A percentile compares a stretch with the other conserved stretches of the same genome.
phyloP scores from a whole-genome alignment of 2,797 vertebrate species.

The Acrossocheilus wenchowensis region DNA sequence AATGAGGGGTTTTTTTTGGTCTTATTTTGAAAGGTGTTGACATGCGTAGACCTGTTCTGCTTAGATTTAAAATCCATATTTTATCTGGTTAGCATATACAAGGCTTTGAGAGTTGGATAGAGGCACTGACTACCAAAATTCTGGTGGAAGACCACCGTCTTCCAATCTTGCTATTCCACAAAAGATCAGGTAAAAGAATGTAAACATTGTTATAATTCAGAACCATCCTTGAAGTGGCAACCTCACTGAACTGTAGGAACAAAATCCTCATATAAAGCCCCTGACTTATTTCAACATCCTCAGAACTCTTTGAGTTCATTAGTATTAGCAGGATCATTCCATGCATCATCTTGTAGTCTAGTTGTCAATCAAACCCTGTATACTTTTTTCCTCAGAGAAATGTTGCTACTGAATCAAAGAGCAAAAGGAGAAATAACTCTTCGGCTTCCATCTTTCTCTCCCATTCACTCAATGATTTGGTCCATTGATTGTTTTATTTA shows the following conservation, averaged over 20 bases:
- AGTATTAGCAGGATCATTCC: conserved; percentile 16
- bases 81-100: not conserved
- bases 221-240: not conserved
- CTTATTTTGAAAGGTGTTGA: not conserved
- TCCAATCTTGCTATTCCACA: not conserved
- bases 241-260: not conserved
- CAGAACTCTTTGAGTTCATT: not conserved
- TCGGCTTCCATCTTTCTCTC: not conserved
- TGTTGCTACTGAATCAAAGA: conserved; percentile 22
- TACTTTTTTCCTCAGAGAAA: not conserved
- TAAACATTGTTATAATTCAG: conserved; percentile 32
- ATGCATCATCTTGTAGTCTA: not conserved
- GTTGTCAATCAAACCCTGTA: conserved; percentile 34
- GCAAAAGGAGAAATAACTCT: conserved; percentile 18
- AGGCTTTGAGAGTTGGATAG: not conserved
- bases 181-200: conserved; percentile 6
- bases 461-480: conserved; percentile 10
- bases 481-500: conserved; percentile 29
- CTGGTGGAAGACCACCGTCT: not conserved
- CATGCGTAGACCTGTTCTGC: not conserved
- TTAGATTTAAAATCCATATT: not conserved
- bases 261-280: not conserved
- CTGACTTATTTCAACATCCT: not conserved
- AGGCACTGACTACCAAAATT: conserved; percentile 11
- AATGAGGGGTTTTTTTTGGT: not conserved